Conservation (phyloP, 1,140 invertebrate genomes). For the Drosophila micromelanica region DNA sequence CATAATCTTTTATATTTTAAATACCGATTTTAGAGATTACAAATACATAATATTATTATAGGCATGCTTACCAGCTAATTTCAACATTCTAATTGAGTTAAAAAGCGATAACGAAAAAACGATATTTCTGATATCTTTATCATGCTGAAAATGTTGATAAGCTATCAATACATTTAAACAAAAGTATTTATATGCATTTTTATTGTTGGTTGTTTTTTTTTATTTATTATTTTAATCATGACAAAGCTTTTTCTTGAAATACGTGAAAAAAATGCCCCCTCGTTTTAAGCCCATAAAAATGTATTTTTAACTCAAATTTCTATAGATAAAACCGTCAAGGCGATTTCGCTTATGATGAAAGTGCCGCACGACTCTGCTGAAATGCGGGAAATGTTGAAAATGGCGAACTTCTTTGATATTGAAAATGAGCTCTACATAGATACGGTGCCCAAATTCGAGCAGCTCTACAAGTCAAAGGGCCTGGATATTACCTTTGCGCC, state of each 20-base stretch:
- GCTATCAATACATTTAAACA: too few species aligned
- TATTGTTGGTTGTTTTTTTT: background rate
- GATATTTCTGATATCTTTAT: too few species aligned
- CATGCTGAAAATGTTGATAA: too few species aligned
- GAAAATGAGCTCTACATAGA: slow-evolving; percentile 66
- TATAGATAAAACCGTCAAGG: slow-evolving; percentile 54
- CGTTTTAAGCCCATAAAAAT: background rate
- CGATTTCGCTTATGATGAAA: slow-evolving; percentile 67
- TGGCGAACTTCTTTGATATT: slow-evolving; percentile 58
- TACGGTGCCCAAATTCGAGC: slow-evolving; percentile 60
- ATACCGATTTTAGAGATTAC: too few species aligned
- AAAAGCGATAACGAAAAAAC: too few species aligned
- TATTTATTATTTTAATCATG: background rate
- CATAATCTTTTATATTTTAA: too few species aligned
- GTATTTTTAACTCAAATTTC: background rate
- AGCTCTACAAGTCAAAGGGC: slow-evolving; percentile 62
- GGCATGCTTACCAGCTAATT: too few species aligned
- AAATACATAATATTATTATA: too few species aligned
- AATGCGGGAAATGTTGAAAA: slow-evolving; percentile 65
- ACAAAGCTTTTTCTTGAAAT: too few species aligned
- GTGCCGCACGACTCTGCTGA: slow-evolving; percentile 55
- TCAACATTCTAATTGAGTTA: too few species aligned
- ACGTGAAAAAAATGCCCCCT: too few species aligned
- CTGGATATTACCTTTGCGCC: slow-evolving; percentile 58
- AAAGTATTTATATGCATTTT: background rate